Conservation (phyloP, 2,797 vertebrate genomes). For the Mus caroli region DNA sequence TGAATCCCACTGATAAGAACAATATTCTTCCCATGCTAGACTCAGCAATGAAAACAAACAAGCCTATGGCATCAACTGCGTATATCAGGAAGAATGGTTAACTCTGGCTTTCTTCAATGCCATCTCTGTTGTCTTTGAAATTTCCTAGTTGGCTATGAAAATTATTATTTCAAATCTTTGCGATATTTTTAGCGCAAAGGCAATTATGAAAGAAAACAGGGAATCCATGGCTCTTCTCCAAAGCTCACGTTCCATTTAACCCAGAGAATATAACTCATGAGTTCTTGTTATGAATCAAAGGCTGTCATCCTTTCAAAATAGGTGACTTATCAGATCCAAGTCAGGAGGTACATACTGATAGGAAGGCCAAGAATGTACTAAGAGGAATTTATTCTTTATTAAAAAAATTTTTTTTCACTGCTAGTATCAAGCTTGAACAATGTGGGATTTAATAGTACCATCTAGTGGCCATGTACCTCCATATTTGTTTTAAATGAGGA, state of each 20-base stretch:
- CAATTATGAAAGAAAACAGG: constrained; percentile 31
- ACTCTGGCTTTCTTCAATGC: neutral
- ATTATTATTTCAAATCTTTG: neutral
- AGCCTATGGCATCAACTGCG: constrained; percentile 20
- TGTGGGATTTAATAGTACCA: constrained; percentile 75
- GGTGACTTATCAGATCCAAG: neutral
- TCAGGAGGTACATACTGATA: neutral
- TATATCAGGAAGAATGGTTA: neutral
- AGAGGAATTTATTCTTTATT: constrained; percentile 44
- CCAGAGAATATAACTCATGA: neutral
- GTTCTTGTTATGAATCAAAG: constrained; percentile 47
- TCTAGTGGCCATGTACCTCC: constrained; percentile 80
- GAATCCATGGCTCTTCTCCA: neutral
- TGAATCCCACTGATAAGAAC: constrained; percentile 28
- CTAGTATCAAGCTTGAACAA: constrained; percentile 1
- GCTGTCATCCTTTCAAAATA: neutral
- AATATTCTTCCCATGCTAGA: constrained; percentile 35
- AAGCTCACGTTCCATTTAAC: constrained; percentile 19
- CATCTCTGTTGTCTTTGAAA: neutral
- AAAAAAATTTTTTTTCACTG: neutral
- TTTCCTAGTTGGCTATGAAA: constrained; percentile 30
- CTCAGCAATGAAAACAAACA: constrained; percentile 54
- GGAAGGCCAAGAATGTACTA: neutral
- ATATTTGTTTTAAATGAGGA: neutral
- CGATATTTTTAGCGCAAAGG: neutral